These are phyloP conservation scores for Acanthochromis polyacanthus DNA, from an alignment of 2,113 vertebrate genomes.

Conservation along the genomic window DNA sequence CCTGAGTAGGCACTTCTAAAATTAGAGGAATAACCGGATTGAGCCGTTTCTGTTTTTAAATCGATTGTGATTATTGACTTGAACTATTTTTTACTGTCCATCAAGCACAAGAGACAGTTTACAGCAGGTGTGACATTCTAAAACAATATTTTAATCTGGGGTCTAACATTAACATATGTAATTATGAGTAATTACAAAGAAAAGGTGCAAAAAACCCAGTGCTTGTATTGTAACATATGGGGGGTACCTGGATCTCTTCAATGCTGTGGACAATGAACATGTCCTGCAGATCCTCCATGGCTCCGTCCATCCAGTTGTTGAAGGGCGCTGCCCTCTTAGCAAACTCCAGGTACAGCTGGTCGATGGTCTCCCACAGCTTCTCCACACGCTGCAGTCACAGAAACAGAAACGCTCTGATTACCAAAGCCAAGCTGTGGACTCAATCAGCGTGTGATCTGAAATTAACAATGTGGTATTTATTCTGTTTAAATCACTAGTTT, in stretches of 20 bases:
- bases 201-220: not conserved
- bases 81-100: too few relatives aligned
- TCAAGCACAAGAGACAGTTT: too few relatives aligned
- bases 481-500: too few relatives aligned
- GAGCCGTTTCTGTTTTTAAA: too few relatives aligned
- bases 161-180: too few relatives aligned
- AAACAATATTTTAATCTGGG: too few relatives aligned
- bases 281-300: conserved; percentile 90
- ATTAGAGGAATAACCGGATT: not conserved
- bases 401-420: not conserved
- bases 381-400: conserved; percentile 84
- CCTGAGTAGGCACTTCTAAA: not conserved
- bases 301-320: conserved; percentile 93
- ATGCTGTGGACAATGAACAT: conserved; percentile 93
- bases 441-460: too few relatives aligned
- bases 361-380: conserved; percentile 91
- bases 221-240: not conserved
- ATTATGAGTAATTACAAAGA: too few relatives aligned
- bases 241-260: conserved; percentile 89
- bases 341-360: conserved; percentile 91
- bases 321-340: conserved; percentile 91
- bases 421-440: not conserved
- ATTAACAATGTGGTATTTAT: too few relatives aligned
- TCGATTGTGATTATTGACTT: too few relatives aligned
- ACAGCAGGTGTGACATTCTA: too few relatives aligned